Evolutionary conservation across 2,113 vertebrate genomes (phyloP).

Genomic region (Pelecanoides urinatrix): DNA sequence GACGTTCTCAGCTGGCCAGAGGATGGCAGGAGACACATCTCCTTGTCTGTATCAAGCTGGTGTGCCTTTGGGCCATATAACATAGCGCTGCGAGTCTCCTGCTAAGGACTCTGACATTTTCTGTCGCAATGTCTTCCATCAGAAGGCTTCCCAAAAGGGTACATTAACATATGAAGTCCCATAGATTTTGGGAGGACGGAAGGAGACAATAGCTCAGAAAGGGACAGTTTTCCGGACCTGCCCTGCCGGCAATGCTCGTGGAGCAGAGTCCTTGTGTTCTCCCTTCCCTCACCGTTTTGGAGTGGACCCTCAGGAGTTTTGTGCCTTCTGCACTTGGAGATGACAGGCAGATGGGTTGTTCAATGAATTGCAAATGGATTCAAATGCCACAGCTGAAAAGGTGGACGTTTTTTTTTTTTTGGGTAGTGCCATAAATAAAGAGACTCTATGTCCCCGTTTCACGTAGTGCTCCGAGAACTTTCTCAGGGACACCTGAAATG

Average conservation of each 20-base stretch:
- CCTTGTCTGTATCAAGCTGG: neutral
- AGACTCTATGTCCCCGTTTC: neutral
- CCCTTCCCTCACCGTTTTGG: neutral
- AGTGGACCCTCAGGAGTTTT: neutral
- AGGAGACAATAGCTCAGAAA: neutral
- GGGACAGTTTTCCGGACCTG: neutral
- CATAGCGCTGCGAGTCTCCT: neutral
- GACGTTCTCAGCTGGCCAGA: neutral
- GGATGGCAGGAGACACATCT: neutral
- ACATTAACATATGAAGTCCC: conserved; percentile 25
- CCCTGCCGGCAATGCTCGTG: accelerated
- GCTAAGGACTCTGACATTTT: conserved; percentile 16
- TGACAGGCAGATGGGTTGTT: neutral
- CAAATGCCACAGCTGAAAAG: neutral
- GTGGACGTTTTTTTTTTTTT: neutral
- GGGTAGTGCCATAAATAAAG: neutral
- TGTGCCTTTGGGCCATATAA: neutral
- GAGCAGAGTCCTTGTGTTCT: neutral
- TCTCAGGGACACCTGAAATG: conserved; percentile 49
- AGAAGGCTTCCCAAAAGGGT: conserved; percentile 19
- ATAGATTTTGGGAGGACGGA: neutral
- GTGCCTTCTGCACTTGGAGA: neutral
- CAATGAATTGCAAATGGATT: neutral
- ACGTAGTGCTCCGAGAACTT: neutral
- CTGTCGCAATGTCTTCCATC: neutral